Percentiles rank a stretch among this genome's conserved stretches.
phyloP scores from a whole-genome alignment of 2,888 invertebrate species.

The Melitaea athalia region DNA sequence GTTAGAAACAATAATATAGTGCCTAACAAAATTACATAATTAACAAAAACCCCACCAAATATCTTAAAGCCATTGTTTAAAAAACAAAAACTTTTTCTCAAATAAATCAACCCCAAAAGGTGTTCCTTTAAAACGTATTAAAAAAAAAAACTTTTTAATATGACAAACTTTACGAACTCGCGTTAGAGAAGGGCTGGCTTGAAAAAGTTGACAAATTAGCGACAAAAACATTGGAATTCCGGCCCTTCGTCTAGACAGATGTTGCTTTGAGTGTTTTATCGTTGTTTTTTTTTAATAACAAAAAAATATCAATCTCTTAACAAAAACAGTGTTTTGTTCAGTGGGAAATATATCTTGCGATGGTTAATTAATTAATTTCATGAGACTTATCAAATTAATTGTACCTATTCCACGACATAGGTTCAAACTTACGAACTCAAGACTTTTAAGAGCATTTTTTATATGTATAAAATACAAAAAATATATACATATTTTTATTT shows the following conservation, averaged over 20 bases:
- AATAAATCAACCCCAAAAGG: slow-evolving; percentile 4
- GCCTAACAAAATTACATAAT: too few species aligned
- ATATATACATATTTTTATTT: too few species aligned
- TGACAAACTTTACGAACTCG: slow-evolving; percentile 37
- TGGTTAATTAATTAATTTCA: neutral
- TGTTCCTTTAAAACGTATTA: slow-evolving; percentile 12
- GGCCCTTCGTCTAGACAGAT: slow-evolving; percentile 53
- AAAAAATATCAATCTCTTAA: slow-evolving; percentile 10
- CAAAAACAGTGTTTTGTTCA: neutral
- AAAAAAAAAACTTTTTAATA: slow-evolving; percentile 35
- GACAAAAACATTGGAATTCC: slow-evolving; percentile 51
- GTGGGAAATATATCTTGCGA: neutral
- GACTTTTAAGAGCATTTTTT: too few species aligned
- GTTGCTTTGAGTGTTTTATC: slow-evolving; percentile 39
- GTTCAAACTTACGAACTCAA: too few species aligned
- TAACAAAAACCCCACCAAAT: too few species aligned
- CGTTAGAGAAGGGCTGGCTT: slow-evolving; percentile 23
- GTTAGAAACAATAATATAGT: too few species aligned
- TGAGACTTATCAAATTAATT: too few species aligned
- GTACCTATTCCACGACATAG: too few species aligned
- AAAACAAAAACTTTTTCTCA: neutral
- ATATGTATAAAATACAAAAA: too few species aligned
- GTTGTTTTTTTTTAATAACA: slow-evolving; percentile 37
- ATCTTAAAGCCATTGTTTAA: neutral
- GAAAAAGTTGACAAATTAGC: slow-evolving; percentile 63